A percentile compares a stretch with the other conserved stretches of the same genome.
phyloP scores from a whole-genome alignment of 2,113 vertebrate species.

The Oryzias woworae region DNA sequence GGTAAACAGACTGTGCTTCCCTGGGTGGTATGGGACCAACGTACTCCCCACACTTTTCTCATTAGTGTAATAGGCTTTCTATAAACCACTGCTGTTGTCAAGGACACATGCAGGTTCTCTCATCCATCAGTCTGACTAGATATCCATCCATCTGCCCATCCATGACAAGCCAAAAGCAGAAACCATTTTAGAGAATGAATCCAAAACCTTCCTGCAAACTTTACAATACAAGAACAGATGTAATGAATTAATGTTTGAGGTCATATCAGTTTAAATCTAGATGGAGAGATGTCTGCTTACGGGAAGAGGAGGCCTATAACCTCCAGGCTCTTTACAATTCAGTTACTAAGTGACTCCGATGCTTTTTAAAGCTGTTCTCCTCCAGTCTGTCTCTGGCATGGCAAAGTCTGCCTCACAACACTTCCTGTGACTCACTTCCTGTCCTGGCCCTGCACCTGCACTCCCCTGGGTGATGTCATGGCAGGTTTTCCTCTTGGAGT shows the following conservation, averaged over 20 bases:
- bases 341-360: conserved; percentile 49
- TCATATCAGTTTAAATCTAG: conserved; percentile 26
- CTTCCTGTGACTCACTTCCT: conserved; percentile 82
- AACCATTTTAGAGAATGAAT: too few relatives aligned
- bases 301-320: conserved; percentile 39
- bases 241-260: conserved; percentile 22
- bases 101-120: conserved; percentile 56
- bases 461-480: conserved; percentile 78
- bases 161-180: not conserved
- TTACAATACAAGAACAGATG: not conserved
- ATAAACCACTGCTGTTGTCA: conserved; percentile 66
- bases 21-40: conserved; percentile 75
- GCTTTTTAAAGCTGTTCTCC: conserved; percentile 61
- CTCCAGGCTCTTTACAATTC: conserved; percentile 35
- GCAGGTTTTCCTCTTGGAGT: conserved; percentile 75
- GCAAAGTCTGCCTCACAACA: conserved; percentile 73
- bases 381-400: conserved; percentile 63
- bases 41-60: conserved; percentile 73
- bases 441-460: conserved; percentile 76
- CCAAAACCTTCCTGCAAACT: not conserved
- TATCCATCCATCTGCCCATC: conserved; percentile 12
- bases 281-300: conserved; percentile 43
- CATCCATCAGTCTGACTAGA: conserved; percentile 16
- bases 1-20: conserved; percentile 51
- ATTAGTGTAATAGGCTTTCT: conserved; percentile 76